Evolutionary conservation across 2,888 invertebrate species (phyloP), one percentile per base, ranked within the genome.

Genomic region (Mimas tiliae): DNA sequence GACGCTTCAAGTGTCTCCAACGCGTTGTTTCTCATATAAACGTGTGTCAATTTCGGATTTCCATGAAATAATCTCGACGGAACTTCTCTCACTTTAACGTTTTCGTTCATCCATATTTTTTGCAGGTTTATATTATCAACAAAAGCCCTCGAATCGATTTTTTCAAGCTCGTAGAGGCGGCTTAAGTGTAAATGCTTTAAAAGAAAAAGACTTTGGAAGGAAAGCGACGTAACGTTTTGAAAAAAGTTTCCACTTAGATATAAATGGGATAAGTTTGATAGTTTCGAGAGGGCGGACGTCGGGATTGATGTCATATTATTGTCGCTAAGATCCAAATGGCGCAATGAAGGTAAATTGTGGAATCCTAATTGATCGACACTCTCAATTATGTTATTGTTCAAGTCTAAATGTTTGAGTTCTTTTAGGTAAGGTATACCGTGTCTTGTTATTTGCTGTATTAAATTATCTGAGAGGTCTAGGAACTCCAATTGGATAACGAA

Each of bases 1-100:
- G 96, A 96, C 0, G 96, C 96, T 82, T 97, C 97, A 9, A 98
- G 90, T 0, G 96, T 96, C 75, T 95, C 95, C 69, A 98, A 88
- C 63, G 95, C 96, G 86, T 97, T 97, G 74, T 96, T 96, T 72
- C 95, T 95, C 83, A 97, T 95, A 66, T 96, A 97, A 69, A 98
- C 95, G 78, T 96, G 95, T 55, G 95, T 95, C 70, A 98, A 89
- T 79, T 96, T 96, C 9, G 97, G 96, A 81, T 98, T 97, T 47
- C 97, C 97, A 83, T 97, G 96, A 78, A 98, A 97, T 67, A 98
- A 91, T 82, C 97, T 95, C 66, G 96, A 95, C n/a, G 98, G 97
- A 69, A 98, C 94, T 76, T 95, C 95, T 65, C 94, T 93, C 64
- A 98, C 94, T 77, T 95, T 95, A 12, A 96, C 94, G 85, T 98